Evolutionary conservation across 2,888 invertebrate genomes (phyloP).

Genomic region (Matsumyia berberina): DNA sequence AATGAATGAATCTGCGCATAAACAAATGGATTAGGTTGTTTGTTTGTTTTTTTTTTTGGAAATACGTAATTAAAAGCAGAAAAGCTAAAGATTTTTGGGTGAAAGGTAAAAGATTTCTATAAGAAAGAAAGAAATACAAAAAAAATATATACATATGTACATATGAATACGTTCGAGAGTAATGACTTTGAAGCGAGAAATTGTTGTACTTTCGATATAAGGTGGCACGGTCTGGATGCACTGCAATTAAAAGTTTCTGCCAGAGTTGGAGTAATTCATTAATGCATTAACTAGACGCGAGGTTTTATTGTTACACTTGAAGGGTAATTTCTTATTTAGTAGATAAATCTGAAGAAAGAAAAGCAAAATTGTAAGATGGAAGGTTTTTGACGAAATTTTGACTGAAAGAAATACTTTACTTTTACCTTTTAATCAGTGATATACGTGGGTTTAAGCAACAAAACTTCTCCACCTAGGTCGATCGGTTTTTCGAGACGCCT

Average conservation of each 20-base stretch:
- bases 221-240: constrained; percentile 6
- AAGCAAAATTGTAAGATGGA: not conserved
- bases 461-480: too few species aligned
- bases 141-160: not conserved
- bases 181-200: constrained; percentile 10
- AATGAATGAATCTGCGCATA: constrained; percentile 65
- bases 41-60: constrained; percentile 17
- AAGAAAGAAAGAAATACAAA: constrained; percentile 6
- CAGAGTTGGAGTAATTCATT: not conserved
- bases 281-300: not conserved
- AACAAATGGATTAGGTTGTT: constrained; percentile 55
- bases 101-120: constrained; percentile 53
- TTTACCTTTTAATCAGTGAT: too few species aligned
- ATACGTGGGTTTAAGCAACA: too few species aligned
- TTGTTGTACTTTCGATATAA: constrained; percentile 19
- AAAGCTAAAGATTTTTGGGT: constrained; percentile 30
- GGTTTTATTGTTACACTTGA: not conserved
- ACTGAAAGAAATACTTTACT: too few species aligned
- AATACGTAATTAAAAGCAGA: constrained; percentile 56
- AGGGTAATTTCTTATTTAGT: constrained; percentile 4
- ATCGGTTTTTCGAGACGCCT: too few species aligned
- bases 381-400: too few species aligned
- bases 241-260: constrained; percentile 27
- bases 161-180: constrained; percentile 2
- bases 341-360: not conserved